Evolutionary conservation across 2,797 vertebrate species (phyloP), one percentile per base, ranked within the genome.

Genomic region (Rhynchotus rufescens): DNA sequence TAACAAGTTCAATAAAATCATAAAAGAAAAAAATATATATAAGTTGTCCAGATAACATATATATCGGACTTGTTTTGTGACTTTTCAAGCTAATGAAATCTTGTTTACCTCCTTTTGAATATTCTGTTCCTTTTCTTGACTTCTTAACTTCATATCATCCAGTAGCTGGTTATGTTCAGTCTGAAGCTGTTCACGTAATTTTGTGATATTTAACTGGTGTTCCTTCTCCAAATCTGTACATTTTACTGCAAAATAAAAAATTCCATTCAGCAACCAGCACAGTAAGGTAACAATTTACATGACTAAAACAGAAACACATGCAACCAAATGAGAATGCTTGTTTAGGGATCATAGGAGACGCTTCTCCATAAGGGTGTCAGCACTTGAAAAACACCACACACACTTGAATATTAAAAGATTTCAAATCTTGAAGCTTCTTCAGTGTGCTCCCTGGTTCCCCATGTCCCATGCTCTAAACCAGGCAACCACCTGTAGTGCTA

Each of bases 71-170:
- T 3, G 5, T 87, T 80, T 49, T 69, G 23, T 34, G n/a, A 49
- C 30, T 45, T 26, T 67, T 45, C 7, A 10, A 78, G 34, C 1
- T 44, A 15, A 76, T 89, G 21, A 81, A 64, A 44, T 22, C 12
- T 5, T 75, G 52, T 25, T 84, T 83, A 98, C 99, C 98, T 98
- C 97, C 47, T 97, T 92, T 64, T 98, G 98, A 61, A 98, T 97
- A 72, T 91, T 92, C 36, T 65, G 68, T n/a, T 98, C 97, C 78
- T 95, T 98, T 82, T 97, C 96, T 64, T 73, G 93, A 73, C 90
- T 96, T 52, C 93, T 93, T 49, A 42, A 30, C 67, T 95, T 96
- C 45, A 81, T 22, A 9, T 98, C 98, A 95, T 98, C 96, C 38
- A 98, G 86, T 56, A 97, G 93, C 59, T 89, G 96, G 15, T 84